phyloP scores from a whole-genome alignment of 2,113 vertebrate genomes.

The Aythya baeri region DNA sequence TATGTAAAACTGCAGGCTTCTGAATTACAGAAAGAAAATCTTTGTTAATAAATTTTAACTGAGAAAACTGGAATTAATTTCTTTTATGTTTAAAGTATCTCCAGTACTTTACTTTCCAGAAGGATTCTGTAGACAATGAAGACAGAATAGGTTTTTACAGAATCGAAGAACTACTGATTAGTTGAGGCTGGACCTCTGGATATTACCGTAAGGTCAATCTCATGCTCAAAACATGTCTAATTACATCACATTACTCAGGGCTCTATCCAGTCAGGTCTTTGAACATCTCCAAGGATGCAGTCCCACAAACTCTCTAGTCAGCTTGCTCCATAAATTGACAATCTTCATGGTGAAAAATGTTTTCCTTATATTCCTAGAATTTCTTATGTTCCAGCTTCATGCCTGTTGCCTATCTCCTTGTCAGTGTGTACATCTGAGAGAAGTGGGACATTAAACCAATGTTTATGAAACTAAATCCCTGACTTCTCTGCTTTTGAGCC shows the following conservation, averaged over 20 bases:
- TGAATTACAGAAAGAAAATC: background rate
- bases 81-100: background rate
- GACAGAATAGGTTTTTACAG: background rate
- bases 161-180: background rate
- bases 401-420: background rate
- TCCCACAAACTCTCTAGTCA: background rate
- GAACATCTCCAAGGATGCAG: background rate
- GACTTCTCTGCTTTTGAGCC: background rate
- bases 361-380: background rate
- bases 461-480: background rate
- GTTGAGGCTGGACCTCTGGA: background rate
- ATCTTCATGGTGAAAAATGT: background rate
- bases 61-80: background rate
- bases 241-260: background rate
- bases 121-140: background rate
- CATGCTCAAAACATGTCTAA: background rate
- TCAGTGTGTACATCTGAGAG: background rate
- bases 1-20: background rate
- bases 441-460: background rate
- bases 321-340: background rate
- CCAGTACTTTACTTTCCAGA: background rate
- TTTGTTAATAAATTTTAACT: background rate
- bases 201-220: background rate
- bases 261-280: background rate
- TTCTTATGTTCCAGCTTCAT: background rate